Evolutionary conservation across 2,113 vertebrate genomes (phyloP).

Genomic region (Cheirogaleus medius): DNA sequence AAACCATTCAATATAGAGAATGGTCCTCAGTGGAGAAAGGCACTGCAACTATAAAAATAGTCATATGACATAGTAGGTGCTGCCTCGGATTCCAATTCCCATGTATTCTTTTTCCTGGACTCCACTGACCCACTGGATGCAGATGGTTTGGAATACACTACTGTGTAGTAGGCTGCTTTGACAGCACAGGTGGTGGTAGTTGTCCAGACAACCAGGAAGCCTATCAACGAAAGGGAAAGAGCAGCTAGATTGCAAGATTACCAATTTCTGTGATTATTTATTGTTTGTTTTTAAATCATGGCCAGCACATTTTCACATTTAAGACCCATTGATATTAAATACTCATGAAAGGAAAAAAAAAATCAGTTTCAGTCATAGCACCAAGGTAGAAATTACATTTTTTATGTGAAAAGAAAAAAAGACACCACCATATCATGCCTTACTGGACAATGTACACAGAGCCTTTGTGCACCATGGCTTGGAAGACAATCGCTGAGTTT

Average conservation of each 20-base stretch:
- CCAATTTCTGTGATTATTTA: not conserved
- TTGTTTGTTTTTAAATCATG: constrained; percentile 43
- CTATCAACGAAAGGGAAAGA: not conserved
- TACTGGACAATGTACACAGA: constrained; percentile 73
- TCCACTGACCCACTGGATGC: too few relatives aligned
- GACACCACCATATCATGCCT: constrained; percentile 91
- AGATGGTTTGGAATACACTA: not conserved
- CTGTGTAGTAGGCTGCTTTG: not conserved
- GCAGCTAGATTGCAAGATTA: not conserved
- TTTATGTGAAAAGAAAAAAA: constrained; percentile 89
- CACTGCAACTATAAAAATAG: not conserved
- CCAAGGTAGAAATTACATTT: constrained; percentile 91
- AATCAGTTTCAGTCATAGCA: constrained; percentile 85
- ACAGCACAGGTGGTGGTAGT: not conserved
- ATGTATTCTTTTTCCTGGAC: not conserved
- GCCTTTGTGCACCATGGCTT: constrained; percentile 86
- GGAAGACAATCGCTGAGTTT: constrained; percentile 91
- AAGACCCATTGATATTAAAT: constrained; percentile 74
- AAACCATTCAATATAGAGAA: not conserved
- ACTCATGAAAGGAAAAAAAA: constrained; percentile 76
- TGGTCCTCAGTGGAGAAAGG: not conserved
- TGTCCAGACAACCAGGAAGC: not conserved
- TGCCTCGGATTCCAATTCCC: not conserved
- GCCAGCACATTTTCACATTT: constrained; percentile 76
- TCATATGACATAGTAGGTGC: too few relatives aligned